Evolutionary conservation across 2,113 vertebrate genomes (phyloP), one percentile per base, ranked within the genome.

Genomic region (Aldabrachelys gigantea): DNA sequence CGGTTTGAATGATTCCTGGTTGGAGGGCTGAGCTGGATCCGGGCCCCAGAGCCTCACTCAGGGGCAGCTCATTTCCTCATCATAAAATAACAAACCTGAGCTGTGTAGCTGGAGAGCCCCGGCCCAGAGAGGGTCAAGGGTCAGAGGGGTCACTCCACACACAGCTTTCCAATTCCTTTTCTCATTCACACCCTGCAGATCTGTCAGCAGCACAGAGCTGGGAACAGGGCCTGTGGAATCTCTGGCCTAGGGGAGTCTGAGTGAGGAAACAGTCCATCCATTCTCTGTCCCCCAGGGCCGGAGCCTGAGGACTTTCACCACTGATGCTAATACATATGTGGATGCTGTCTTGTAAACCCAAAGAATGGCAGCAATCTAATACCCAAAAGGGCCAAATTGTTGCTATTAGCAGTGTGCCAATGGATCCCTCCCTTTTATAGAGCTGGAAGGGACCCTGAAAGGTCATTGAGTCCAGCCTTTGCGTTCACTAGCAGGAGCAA

Each of bases 71-170:
- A 95, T 97, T 98, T 98, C 97, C 96, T 96, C n/a, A 80, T 91
- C 59, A 49, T 96, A 94, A 96, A 97, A 98, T 91, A 98, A 97
- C 97, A 97, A 94, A 95, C 88, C 6, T 2, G 75, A 52, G 91
- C 49, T 49, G 57, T 1, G 75, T 4, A 4, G 54, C 2, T 3
- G 3, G 4, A 38, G 53, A 35, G 62, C 72, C 19, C 47, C 3
- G 7, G 2, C 85, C 1, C 62, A 35, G 72, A 3, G 82, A 4
- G 19, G 87, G 93, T 72, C 16, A 0, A 54, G 5, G 95, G 97
- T 94, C 91, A 76, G 78, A n/a, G 5, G 27, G 97, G 97, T 97
- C 97, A 94, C 93, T 88, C 19, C 69, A 41, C 97, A 97, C 10
- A 10, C 94, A 1, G 16, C 80, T 62, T 52, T 6, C 4, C 6